Evolutionary conservation across 2,797 vertebrate species (phyloP), one percentile per base, ranked within the genome.

Genomic region (Lithobates pipiens): DNA sequence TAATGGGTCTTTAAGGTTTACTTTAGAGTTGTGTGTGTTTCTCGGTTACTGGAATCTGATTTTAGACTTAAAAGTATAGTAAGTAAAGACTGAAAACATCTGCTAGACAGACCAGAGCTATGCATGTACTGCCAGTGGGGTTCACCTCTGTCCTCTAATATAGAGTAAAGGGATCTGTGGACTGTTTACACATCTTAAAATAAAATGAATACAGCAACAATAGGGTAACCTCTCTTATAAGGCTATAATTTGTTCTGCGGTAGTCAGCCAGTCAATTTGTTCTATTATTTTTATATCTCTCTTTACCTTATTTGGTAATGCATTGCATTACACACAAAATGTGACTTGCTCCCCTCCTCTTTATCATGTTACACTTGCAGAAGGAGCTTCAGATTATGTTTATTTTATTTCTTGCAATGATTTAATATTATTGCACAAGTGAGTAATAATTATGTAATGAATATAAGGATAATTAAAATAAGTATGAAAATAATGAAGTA

Each of bases 261-360:
- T 23, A 16, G 69, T 57, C 79, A 54, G 50, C 3, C 50, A 80
- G 32, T 61, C 69, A 15, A 73, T 82, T 82, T 82, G 21, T 72
- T 72, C 23, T 29, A 82, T 73, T 73, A 23, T 83, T 76, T 76
- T 27, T 54, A 16, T 54, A 21, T 54, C 67, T 70, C 44, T 63
- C 46, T 63, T 73, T 82, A 18, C 69, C 80, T 82, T 82, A 42
- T 82, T 73, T 82, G 72, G 80, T 39, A 16, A 46, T 21, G 42
- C 65, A 13, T 42, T 21, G 16, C 23, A 61, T 77, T 71, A 29
- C 68, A 69, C 70, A 27, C 29, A 29, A 74, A 61, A 61, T 69
- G 61, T 69, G 50, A 65, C 57, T 50, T 21, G 32, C 70, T 21
- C 11, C 25, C 50, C 69, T 73, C n/a, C 21, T 18, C 42, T 70